phyloP scores from a whole-genome alignment of 2,113 vertebrate genomes.

The Oncorhynchus clarkii region DNA sequence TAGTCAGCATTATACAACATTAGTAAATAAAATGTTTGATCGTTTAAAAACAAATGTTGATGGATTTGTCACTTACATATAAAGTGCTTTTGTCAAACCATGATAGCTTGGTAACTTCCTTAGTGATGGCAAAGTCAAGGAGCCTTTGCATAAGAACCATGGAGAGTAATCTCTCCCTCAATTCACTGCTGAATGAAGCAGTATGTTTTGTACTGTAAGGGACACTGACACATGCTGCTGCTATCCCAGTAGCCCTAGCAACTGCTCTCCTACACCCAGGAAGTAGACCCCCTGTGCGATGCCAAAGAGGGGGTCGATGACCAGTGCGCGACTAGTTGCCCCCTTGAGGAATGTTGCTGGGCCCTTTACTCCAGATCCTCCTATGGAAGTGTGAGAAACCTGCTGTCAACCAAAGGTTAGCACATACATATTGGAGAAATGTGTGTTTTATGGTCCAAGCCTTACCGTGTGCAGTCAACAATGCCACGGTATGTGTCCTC shows the following conservation, averaged over 20 bases:
- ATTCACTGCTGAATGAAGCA: slow-evolving; percentile 34
- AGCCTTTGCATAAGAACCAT: slow-evolving; percentile 13
- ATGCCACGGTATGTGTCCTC: slow-evolving; percentile 78
- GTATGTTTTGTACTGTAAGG: slow-evolving; percentile 15
- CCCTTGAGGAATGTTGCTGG: slow-evolving; percentile 92
- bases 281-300: slow-evolving; percentile 97
- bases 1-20: not conserved
- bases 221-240: slow-evolving; percentile 17
- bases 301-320: slow-evolving; percentile 96
- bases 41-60: not conserved
- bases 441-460: not conserved
- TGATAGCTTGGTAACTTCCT: slow-evolving; percentile 35
- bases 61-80: slow-evolving; percentile 9
- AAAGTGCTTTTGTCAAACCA: slow-evolving; percentile 4
- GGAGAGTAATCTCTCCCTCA: slow-evolving; percentile 7
- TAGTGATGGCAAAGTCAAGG: slow-evolving; percentile 29
- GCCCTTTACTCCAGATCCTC: slow-evolving; percentile 86
- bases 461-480: slow-evolving; percentile 74
- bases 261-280: slow-evolving; percentile 85
- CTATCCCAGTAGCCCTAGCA: slow-evolving; percentile 79
- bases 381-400: slow-evolving; percentile 61
- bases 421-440: not conserved
- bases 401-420: not conserved
- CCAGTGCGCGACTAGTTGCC: slow-evolving; percentile 92
- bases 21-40: not conserved